A percentile compares a stretch with the other conserved stretches of the same genome.
These are phyloP conservation scores for Dendropsophus ebraccatus DNA, from an alignment of 2,113 vertebrate species.

Conservation along the genomic window DNA sequence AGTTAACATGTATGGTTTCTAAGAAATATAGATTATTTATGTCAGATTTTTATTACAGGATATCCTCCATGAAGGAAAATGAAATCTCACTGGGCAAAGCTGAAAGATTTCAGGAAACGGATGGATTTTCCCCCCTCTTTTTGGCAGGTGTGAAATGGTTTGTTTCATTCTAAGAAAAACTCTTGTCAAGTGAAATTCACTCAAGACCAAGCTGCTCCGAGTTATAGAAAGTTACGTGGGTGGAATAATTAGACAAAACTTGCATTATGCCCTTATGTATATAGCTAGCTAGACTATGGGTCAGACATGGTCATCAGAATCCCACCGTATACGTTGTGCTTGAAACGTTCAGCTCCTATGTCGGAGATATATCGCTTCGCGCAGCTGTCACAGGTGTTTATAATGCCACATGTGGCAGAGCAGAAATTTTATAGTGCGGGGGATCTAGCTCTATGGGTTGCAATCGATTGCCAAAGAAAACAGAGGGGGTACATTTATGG, in stretches of 20 bases:
- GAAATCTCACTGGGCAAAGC: conserved; percentile 48
- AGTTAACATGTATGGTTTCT: conserved; percentile 23
- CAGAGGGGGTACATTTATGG: conserved; percentile 5
- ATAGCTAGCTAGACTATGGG: neutral
- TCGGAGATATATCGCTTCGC: neutral
- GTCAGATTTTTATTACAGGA: conserved; percentile 53
- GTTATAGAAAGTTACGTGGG: neutral
- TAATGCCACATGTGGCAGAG: conserved; percentile 2
- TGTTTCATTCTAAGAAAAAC: conserved; percentile 34
- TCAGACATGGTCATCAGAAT: neutral
- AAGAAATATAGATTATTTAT: conserved; percentile 53
- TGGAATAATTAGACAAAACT: neutral
- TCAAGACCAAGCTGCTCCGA: neutral
- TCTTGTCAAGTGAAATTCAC: conserved; percentile 13
- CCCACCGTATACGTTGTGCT: neutral
- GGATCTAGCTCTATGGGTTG: conserved; percentile 2
- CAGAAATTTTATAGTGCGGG: neutral
- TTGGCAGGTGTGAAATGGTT: conserved; percentile 56
- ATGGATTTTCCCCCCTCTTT: conserved; percentile 23
- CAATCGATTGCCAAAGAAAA: conserved; percentile 19
- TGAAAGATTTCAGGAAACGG: conserved; percentile 52
- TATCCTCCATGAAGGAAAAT: conserved; percentile 46
- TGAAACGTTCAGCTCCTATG: neutral
- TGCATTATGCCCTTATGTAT: neutral
- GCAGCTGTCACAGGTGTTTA: conserved; percentile 24